These are phyloP conservation scores for Chanos chanos DNA, from an alignment of 2,797 vertebrate species.

Conservation along the genomic window DNA sequence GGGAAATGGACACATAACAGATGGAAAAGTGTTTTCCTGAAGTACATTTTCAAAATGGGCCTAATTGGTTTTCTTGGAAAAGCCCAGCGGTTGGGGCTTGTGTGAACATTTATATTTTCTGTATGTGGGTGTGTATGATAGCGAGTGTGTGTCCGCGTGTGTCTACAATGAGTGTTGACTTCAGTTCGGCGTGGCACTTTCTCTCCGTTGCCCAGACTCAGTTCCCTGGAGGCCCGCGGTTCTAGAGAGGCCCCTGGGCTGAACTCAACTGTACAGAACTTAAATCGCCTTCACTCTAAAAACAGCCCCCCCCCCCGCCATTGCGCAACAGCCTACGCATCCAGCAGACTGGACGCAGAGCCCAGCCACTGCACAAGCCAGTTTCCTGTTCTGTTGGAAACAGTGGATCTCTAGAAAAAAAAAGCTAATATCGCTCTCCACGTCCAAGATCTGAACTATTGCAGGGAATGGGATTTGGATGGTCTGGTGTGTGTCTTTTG, in stretches of 20 bases:
- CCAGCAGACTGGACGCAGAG: slow-evolving; percentile 27
- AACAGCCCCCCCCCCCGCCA: slow-evolving; percentile 18
- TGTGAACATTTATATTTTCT: slow-evolving; percentile 41
- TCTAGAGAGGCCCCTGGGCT: slow-evolving; percentile 8
- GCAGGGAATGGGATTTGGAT: slow-evolving; percentile 63
- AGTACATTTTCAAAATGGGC: slow-evolving; percentile 34
- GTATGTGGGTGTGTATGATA: not conserved
- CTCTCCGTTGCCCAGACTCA: slow-evolving; percentile 21
- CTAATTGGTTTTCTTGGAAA: slow-evolving; percentile 49
- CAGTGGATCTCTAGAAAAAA: slow-evolving; percentile 33
- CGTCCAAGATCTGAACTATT: slow-evolving; percentile 70
- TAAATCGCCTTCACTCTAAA: too few relatives aligned
- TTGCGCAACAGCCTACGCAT: slow-evolving; percentile 16
- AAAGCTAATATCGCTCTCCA: slow-evolving; percentile 48
- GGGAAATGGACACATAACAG: slow-evolving; percentile 42
- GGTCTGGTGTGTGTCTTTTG: slow-evolving; percentile 62
- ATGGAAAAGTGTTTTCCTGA: slow-evolving; percentile 40
- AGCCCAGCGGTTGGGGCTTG: slow-evolving; percentile 21
- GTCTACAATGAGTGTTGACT: slow-evolving; percentile 26
- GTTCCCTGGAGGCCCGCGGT: not conserved
- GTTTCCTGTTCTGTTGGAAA: slow-evolving; percentile 57
- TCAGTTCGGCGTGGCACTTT: slow-evolving; percentile 12
- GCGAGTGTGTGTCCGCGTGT: not conserved
- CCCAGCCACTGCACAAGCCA: slow-evolving; percentile 24
- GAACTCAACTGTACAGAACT: slow-evolving; percentile 17